phyloP scores from a whole-genome alignment of 2,888 invertebrate genomes.

The Archips crataeganus region DNA sequence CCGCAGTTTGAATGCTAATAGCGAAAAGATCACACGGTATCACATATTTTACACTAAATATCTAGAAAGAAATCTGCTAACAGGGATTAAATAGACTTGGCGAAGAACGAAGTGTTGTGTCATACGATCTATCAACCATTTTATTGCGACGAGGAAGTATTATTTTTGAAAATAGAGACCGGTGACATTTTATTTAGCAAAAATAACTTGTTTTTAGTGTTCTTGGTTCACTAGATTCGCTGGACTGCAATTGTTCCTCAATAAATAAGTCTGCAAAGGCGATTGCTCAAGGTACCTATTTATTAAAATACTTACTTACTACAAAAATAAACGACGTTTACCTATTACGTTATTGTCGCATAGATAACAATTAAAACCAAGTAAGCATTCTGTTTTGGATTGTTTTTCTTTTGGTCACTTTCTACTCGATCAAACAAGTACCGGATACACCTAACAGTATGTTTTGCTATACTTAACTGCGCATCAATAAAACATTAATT shows the following conservation, averaged over 20 bases:
- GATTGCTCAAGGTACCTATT: neutral
- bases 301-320: no score
- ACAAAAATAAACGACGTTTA: no score
- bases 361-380: no score
- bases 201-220: neutral
- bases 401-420: no score
- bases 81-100: neutral
- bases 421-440: neutral
- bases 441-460: neutral
- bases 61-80: neutral
- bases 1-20: slow-evolving; percentile 57
- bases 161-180: neutral
- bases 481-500: neutral
- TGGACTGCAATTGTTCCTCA: neutral
- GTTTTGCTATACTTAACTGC: neutral
- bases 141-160: neutral
- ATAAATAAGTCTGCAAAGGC: neutral
- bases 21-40: slow-evolving; percentile 18
- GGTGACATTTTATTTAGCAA: neutral
- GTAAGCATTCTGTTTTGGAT: no score
- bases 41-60: neutral
- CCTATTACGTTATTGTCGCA: no score
- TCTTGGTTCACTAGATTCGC: no score
- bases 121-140: neutral
- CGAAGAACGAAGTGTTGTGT: neutral